These are phyloP conservation scores for Myotis lucifugus DNA, from an alignment of 2,113 vertebrate species.

Conservation along the genomic window DNA sequence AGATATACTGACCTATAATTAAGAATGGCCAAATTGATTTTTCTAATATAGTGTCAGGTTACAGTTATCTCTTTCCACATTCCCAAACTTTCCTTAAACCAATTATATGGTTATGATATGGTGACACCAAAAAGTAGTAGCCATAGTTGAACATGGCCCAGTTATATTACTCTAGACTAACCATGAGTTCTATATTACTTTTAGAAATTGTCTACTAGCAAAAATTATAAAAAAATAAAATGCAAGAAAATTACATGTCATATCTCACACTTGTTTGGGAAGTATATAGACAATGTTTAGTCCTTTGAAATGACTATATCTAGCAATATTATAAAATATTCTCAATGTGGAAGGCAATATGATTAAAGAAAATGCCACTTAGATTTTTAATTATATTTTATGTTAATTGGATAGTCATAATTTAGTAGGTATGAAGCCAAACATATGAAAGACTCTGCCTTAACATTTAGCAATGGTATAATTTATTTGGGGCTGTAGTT, in stretches of 20 bases:
- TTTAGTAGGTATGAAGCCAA: not conserved
- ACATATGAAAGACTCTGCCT: not conserved
- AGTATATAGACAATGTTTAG: not conserved
- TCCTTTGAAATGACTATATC: slow-evolving; percentile 17
- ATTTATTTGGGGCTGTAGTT: not conserved
- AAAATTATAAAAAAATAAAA: slow-evolving; percentile 45
- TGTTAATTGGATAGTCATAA: not conserved
- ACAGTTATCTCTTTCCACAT: not conserved
- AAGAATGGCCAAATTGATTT: not conserved
- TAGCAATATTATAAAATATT: not conserved
- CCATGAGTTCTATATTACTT: not conserved
- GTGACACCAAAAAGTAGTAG: not conserved
- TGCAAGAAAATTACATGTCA: not conserved
- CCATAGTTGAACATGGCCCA: not conserved
- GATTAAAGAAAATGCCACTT: slow-evolving; percentile 9
- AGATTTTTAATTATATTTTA: not conserved
- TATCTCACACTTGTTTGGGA: not conserved
- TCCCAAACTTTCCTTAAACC: not conserved
- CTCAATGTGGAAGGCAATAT: not conserved
- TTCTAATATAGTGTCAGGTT: slow-evolving; percentile 2
- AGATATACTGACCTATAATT: not conserved
- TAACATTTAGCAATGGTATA: not conserved
- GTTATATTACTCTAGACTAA: slow-evolving; percentile 6
- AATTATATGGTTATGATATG: not conserved
- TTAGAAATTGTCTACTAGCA: slow-evolving; percentile 9